Percentiles rank a stretch among this genome's conserved stretches.
phyloP scores from a whole-genome alignment of 2,888 invertebrate species.

The Caenorhabditis sinica region DNA sequence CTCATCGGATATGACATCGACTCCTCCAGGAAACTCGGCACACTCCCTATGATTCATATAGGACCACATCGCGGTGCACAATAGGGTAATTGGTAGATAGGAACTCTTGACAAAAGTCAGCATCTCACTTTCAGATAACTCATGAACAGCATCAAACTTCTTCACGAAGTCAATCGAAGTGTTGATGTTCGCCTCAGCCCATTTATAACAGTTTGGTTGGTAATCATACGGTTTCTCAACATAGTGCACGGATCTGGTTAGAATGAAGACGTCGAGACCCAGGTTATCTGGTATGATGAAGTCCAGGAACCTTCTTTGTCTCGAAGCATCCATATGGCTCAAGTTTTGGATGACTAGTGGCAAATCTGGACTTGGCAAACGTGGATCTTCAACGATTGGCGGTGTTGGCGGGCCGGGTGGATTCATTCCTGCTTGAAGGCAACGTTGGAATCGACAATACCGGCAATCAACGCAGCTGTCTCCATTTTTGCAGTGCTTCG shows the following conservation, averaged over 20 bases:
- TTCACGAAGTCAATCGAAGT: slow-evolving; percentile 1
- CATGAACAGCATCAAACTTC: neutral
- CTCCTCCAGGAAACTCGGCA: slow-evolving; percentile 14
- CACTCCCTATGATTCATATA: neutral
- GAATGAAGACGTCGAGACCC: neutral
- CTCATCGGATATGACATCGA: neutral
- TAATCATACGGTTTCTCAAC: neutral
- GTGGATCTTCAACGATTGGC: too few relatives aligned
- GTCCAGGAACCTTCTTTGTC: neutral
- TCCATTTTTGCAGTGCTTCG: too few relatives aligned
- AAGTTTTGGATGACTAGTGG: neutral
- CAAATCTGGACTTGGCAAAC: neutral
- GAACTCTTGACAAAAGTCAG: neutral
- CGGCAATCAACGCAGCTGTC: too few relatives aligned
- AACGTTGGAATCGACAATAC: too few relatives aligned
- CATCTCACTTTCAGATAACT: neutral
- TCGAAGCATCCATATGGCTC: neutral
- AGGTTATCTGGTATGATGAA: neutral
- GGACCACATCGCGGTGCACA: slow-evolving; percentile 1
- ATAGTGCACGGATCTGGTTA: neutral
- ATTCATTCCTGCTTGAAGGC: too few relatives aligned
- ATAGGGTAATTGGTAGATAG: neutral
- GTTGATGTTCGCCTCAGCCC: neutral
- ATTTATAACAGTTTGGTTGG: neutral
- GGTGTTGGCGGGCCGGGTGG: too few relatives aligned